Evolutionary conservation across 2,113 vertebrate genomes (phyloP).

Genomic region (Calypte anna): DNA sequence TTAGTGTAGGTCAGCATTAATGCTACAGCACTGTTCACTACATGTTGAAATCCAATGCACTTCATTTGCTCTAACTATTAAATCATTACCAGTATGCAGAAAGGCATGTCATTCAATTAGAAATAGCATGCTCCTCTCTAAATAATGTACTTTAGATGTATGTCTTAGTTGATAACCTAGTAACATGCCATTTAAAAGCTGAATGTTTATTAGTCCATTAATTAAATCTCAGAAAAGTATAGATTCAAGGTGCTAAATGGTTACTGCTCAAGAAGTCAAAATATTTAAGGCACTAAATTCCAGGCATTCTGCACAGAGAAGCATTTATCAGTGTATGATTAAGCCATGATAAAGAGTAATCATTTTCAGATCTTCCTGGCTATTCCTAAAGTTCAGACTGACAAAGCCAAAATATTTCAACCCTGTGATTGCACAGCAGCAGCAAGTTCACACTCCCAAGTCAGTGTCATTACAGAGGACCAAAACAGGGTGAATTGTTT

Average conservation of each 20-base stretch:
- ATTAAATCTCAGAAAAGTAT: background rate
- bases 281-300: background rate
- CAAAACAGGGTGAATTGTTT: background rate
- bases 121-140: background rate
- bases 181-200: background rate
- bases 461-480: background rate
- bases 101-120: background rate
- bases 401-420: background rate
- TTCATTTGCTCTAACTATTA: slow-evolving; percentile 12
- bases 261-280: background rate
- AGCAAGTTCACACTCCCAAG: background rate
- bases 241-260: background rate
- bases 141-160: background rate
- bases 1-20: background rate
- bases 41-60: background rate
- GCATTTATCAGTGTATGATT: background rate
- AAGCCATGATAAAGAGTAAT: background rate
- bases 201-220: background rate
- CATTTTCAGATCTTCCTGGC: background rate
- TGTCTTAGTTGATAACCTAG: background rate
- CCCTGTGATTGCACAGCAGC: background rate
- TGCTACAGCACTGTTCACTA: background rate
- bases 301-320: background rate
- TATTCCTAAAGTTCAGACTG: background rate
- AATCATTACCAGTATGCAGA: background rate